phyloP scores from a whole-genome alignment of 2,113 vertebrate genomes.

The Cinclus mexicanus region DNA sequence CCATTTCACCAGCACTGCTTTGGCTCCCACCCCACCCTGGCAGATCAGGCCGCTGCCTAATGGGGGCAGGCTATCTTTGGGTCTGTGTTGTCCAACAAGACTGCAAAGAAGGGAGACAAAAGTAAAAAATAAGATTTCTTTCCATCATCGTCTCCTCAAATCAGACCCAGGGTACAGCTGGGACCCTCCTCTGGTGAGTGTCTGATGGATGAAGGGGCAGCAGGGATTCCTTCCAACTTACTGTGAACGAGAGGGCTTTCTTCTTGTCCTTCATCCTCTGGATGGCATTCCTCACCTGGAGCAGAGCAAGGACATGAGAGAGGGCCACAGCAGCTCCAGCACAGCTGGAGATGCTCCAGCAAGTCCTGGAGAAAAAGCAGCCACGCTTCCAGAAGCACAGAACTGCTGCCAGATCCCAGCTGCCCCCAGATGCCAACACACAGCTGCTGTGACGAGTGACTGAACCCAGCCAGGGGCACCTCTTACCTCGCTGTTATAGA shows the following conservation, averaged over 20 bases:
- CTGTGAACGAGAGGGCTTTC: constrained; percentile 83
- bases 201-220: neutral
- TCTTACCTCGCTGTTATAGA: constrained; percentile 90
- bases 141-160: neutral
- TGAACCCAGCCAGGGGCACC: neutral
- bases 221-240: constrained; percentile 46
- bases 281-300: constrained; percentile 88
- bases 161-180: neutral
- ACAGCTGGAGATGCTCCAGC: neutral
- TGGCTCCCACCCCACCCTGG: neutral
- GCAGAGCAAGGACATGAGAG: neutral
- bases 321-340: neutral
- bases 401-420: neutral
- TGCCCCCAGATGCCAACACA: accelerated
- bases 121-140: neutral
- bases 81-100: neutral
- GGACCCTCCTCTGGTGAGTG: neutral
- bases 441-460: neutral
- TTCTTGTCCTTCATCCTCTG: constrained; percentile 90
- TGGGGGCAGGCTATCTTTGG: neutral
- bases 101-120: neutral
- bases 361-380: neutral
- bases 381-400: neutral
- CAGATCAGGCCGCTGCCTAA: neutral
- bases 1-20: neutral